These are phyloP conservation scores for Sebastes minor DNA, from an alignment of 2,797 vertebrate genomes.

Conservation along the genomic window DNA sequence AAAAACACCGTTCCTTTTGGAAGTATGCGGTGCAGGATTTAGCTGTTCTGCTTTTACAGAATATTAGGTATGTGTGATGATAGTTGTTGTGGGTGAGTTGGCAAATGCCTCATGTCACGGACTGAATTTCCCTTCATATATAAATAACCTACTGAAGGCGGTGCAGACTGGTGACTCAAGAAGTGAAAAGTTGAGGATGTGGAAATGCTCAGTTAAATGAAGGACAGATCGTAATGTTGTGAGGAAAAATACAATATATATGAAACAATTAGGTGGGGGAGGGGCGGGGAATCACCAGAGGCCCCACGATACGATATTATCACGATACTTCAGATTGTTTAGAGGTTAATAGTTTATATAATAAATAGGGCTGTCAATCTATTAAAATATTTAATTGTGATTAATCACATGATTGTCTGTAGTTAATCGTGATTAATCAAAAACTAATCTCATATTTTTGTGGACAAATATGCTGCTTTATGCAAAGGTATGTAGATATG, in stretches of 20 bases:
- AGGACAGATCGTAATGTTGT: background rate
- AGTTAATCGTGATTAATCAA: too few species aligned
- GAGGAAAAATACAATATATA: background rate
- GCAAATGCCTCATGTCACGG: conserved; percentile 30
- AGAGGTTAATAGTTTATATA: too few species aligned
- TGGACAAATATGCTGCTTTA: background rate
- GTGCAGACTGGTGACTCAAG: conserved; percentile 26
- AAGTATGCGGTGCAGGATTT: conserved; percentile 7
- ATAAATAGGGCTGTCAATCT: too few species aligned
- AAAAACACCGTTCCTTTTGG: background rate
- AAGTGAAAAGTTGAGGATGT: conserved; percentile 27
- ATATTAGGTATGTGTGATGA: conserved; percentile 13
- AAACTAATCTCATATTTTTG: too few species aligned
- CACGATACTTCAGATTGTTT: background rate
- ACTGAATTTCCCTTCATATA: conserved; percentile 30
- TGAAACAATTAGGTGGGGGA: background rate
- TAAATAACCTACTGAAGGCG: conserved; percentile 46
- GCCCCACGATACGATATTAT: too few species aligned
- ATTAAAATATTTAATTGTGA: too few species aligned
- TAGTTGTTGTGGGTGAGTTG: conserved; percentile 49
- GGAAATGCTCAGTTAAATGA: background rate
- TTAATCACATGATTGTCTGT: too few species aligned
- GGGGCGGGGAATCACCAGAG: background rate
- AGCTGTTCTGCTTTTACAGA: conserved; percentile 9
- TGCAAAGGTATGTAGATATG: background rate